phyloP scores from a whole-genome alignment of 2,113 vertebrate genomes.

The Canis aureus region DNA sequence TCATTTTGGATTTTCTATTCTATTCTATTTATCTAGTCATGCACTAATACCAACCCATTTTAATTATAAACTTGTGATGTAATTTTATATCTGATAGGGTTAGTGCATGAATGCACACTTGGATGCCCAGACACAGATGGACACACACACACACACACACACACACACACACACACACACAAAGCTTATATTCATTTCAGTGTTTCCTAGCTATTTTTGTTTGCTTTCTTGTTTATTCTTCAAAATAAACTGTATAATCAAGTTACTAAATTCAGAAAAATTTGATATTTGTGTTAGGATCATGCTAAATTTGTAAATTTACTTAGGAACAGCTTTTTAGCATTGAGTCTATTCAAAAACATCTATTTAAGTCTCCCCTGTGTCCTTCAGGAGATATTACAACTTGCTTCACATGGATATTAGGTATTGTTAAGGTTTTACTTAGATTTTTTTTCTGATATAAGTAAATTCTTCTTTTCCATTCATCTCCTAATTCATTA shows the following conservation, averaged over 20 bases:
- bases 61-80: background rate
- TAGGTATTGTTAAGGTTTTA: background rate
- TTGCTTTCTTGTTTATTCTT: slow-evolving; percentile 11
- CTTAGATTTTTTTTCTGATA: background rate
- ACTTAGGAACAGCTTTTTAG: background rate
- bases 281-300: background rate
- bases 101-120: background rate
- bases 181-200: background rate
- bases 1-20: slow-evolving; percentile 7
- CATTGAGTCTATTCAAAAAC: background rate
- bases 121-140: accelerated
- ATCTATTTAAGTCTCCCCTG: background rate
- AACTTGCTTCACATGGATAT: background rate
- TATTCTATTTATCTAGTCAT: background rate
- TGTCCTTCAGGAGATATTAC: background rate
- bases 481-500: slow-evolving; percentile 21
- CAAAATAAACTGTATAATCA: background rate
- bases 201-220: background rate
- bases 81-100: background rate
- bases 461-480: background rate
- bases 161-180: background rate
- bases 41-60: background rate
- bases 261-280: slow-evolving; percentile 42
- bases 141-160: background rate
- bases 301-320: slow-evolving; percentile 24